Percentiles rank a stretch among this genome's conserved stretches.
These are phyloP conservation scores for Dorcus hopei DNA, from an alignment of 2,888 invertebrate genomes.

Conservation along the genomic window DNA sequence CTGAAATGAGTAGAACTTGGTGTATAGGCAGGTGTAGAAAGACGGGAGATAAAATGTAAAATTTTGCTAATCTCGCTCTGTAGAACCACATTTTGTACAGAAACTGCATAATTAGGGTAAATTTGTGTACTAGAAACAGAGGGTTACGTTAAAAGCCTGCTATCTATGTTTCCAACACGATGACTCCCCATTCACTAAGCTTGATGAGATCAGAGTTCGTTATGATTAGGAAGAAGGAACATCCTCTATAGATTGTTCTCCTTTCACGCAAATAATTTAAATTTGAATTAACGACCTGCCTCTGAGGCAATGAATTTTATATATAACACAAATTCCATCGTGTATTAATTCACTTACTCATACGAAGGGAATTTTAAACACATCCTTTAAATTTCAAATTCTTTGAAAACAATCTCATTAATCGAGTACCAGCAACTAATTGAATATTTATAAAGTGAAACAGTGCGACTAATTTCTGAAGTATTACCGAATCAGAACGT, in stretches of 20 bases:
- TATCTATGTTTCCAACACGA: slow-evolving; percentile 43
- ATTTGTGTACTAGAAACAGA: slow-evolving; percentile 21
- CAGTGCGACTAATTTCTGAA: slow-evolving; percentile 7
- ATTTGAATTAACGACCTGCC: slow-evolving; percentile 7
- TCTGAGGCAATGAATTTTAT: not conserved
- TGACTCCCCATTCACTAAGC: slow-evolving; percentile 38
- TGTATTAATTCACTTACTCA: no score
- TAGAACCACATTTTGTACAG: not conserved
- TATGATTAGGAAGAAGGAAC: slow-evolving; percentile 37
- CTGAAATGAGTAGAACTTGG: no score
- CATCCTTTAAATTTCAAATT: no score
- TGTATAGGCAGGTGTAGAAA: no score
- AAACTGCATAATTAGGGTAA: slow-evolving; percentile 14
- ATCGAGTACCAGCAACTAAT: not conserved
- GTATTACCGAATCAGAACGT: not conserved
- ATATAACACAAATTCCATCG: no score
- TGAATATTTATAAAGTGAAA: slow-evolving; percentile 5
- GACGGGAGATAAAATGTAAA: no score
- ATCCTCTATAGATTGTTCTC: slow-evolving; percentile 14
- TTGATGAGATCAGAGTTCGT: slow-evolving; percentile 37
- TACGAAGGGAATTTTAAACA: no score
- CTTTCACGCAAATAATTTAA: slow-evolving; percentile 12
- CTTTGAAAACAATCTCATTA: no score
- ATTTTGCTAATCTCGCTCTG: not conserved
- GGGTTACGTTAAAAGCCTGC: slow-evolving; percentile 34